These are phyloP conservation scores for Gymnosoma rotundatum DNA, from an alignment of 2,888 invertebrate genomes.

Conservation along the genomic window DNA sequence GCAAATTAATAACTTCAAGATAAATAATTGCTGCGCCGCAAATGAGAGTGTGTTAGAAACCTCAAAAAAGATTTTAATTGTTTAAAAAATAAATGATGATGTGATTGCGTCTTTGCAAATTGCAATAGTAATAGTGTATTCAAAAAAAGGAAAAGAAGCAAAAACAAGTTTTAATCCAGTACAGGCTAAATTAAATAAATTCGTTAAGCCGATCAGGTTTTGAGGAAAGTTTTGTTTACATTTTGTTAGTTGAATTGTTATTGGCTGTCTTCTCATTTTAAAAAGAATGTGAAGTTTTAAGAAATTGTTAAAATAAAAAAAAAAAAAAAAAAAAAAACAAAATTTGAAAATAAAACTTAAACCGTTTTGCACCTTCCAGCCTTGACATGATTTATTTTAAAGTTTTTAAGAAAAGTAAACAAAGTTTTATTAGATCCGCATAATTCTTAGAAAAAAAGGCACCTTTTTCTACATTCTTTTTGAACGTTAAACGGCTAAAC, in stretches of 20 bases:
- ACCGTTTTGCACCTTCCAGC: conserved; percentile 15
- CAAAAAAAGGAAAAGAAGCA: neutral
- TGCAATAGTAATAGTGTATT: no score
- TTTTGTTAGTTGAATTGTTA: conserved; percentile 4
- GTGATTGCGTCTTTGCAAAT: conserved; percentile 40
- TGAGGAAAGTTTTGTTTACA: conserved; percentile 60
- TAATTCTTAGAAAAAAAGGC: neutral
- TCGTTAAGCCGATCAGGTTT: conserved; percentile 48
- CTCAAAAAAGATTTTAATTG: neutral
- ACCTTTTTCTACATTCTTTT: neutral
- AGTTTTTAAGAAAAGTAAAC: neutral
- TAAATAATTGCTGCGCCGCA: neutral
- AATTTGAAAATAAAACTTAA: no score
- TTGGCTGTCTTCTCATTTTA: conserved; percentile 13
- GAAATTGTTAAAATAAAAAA: conserved; percentile 13
- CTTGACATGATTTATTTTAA: conserved; percentile 46
- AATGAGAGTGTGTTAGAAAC: neutral
- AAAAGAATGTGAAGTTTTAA: conserved; percentile 30
- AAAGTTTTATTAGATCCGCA: conserved; percentile 5
- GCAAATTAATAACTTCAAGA: conserved; percentile 8
- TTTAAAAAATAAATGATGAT: conserved; percentile 28
- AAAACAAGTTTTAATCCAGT: conserved; percentile 57
- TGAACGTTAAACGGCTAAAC: conserved; percentile 33
- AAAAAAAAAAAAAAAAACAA: no score
- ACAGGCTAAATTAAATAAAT: conserved; percentile 7